Evolutionary conservation across 2,888 invertebrate genomes (phyloP), one percentile per base, ranked within the genome.

Genomic region (Xylocampa areola): DNA sequence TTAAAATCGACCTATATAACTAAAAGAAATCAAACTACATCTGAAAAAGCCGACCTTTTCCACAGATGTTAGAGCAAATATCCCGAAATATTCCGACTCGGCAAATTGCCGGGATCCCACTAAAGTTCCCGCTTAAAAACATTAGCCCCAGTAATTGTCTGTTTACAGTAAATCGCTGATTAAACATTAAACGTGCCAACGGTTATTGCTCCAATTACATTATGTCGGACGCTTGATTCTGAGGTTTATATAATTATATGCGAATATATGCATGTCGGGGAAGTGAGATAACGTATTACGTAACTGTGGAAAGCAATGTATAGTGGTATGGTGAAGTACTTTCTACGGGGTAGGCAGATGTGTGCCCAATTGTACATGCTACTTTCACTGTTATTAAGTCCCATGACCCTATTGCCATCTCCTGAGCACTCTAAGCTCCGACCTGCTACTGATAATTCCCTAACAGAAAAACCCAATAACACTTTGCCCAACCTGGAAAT

Each of bases 151-250:
- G 13, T 55, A 61, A 66, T 51, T 59, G 61, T 37, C 49, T 73
- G 74, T 68, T 73, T 71, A 59, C 60, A 68, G 43, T 60, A 69
- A 71, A 58, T 71, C 51, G 60, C 49, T 64, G 60, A 58, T 68
- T 69, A 68, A 58, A 61, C 54, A 41, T 39, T n/a, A 57, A 48
- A 44, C 50, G 45, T 39, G 41, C 13, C 33, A 54, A 65, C 40
- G 52, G 52, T 64, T 63, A 69, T 71, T 69, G 33, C 52, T 60
- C 44, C 63, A 72, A 72, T 72, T 61, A 67, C 43, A 48, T 66
- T 63, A 50, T 54, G 52, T 55, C 23, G 47, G 41, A 43, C 35
- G 50, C 33, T 37, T 13, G 37, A 32, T 58, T 60, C 58, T 14
- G 58, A 25, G 58, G 41, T 48, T 49, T 27, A 36, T 50, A 54